A percentile compares a stretch with the other conserved stretches of the same genome.
These are phyloP conservation scores for Akabosia matsudoensis DNA, from an alignment of 1,140 invertebrate species.

Conservation along the genomic window DNA sequence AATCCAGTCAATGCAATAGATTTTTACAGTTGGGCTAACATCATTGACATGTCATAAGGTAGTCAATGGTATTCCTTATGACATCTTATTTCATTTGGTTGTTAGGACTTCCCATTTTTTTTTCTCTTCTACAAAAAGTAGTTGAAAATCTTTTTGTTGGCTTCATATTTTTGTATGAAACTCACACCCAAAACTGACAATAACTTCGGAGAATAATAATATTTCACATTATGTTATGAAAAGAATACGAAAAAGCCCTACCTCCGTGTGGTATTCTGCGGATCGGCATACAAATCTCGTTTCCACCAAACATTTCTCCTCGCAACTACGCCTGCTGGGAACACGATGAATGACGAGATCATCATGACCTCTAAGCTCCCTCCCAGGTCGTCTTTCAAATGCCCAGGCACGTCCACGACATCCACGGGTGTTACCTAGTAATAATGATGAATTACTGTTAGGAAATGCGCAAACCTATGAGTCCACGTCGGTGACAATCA, in stretches of 20 bases:
- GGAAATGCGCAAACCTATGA: too few species aligned
- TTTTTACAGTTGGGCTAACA: too few species aligned
- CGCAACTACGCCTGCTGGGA: slow-evolving; percentile 54
- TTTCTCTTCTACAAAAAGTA: too few species aligned
- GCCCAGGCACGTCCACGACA: slow-evolving; percentile 56
- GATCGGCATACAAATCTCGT: slow-evolving; percentile 53
- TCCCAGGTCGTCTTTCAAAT: slow-evolving; percentile 55
- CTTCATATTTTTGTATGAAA: too few species aligned
- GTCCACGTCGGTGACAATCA: too few species aligned
- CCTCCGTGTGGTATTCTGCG: slow-evolving; percentile 54
- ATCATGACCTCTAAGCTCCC: slow-evolving; percentile 53
- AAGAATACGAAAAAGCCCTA: not conserved
- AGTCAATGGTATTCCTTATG: not conserved
- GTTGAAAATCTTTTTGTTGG: too few species aligned
- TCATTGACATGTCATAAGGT: too few species aligned
- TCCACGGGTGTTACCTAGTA: slow-evolving; percentile 47
- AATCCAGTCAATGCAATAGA: not conserved
- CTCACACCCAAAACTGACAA: too few species aligned
- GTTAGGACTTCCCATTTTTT: too few species aligned
- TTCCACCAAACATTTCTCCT: slow-evolving; percentile 54
- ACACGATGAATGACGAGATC: slow-evolving; percentile 51
- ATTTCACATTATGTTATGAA: too few species aligned
- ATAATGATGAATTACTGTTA: not conserved
- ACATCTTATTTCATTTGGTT: too few species aligned
- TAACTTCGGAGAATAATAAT: not conserved